Evolutionary conservation across 2,888 invertebrate genomes (phyloP).

Genomic region (Noctua fimbriata): DNA sequence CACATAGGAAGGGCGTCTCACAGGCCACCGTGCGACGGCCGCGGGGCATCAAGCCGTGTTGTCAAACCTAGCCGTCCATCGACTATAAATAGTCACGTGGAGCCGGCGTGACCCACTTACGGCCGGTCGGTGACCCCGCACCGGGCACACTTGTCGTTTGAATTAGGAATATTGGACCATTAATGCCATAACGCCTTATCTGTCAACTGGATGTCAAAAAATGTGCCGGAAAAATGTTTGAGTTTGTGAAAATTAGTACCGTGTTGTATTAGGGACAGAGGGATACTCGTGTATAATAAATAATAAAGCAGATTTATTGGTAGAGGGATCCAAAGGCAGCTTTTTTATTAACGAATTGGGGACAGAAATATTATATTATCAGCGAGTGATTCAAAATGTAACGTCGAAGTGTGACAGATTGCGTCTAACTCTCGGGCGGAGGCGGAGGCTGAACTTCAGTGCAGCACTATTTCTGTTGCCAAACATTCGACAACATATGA

Average conservation of each 20-base stretch:
- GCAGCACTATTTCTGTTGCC: slow-evolving; percentile 21
- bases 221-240: not conserved
- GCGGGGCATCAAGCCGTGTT: slow-evolving; percentile 58
- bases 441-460: slow-evolving; percentile 9
- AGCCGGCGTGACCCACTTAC: slow-evolving; percentile 78
- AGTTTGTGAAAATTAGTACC: slow-evolving; percentile 28
- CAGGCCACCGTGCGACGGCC: slow-evolving; percentile 30
- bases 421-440: not conserved
- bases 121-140: slow-evolving; percentile 75
- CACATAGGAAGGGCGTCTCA: slow-evolving; percentile 58
- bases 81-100: slow-evolving; percentile 78
- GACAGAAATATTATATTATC: not conserved
- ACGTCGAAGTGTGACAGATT: slow-evolving; percentile 11
- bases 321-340: not conserved
- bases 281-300: not conserved
- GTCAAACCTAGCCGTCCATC: slow-evolving; percentile 74
- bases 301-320: slow-evolving; percentile 18
- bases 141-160: slow-evolving; percentile 68
- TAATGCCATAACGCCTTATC: slow-evolving; percentile 39
- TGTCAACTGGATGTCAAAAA: slow-evolving; percentile 23
- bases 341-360: not conserved
- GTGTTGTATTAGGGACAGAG: not conserved
- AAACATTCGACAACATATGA: slow-evolving; percentile 14
- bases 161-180: slow-evolving; percentile 59
- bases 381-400: slow-evolving; percentile 1